phyloP scores from a whole-genome alignment of 2,113 vertebrate genomes.

The Grantiella picta region DNA sequence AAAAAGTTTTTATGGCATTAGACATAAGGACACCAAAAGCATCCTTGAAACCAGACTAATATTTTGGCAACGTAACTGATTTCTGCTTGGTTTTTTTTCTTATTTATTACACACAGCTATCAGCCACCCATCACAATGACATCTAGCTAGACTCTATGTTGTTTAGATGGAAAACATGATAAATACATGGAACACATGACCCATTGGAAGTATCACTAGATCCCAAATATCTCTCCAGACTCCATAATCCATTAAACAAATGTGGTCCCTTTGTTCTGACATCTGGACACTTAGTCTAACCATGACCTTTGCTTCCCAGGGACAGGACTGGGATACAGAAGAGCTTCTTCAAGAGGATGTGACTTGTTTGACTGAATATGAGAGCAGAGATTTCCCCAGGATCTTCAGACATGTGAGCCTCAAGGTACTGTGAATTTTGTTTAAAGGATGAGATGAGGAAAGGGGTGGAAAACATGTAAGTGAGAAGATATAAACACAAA shows the following conservation, averaged over 20 bases:
- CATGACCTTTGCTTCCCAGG: slow-evolving; percentile 19
- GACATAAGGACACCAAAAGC: background rate
- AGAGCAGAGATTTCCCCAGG: background rate
- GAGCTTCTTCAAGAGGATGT: background rate
- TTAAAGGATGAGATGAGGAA: background rate
- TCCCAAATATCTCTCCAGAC: slow-evolving; percentile 2
- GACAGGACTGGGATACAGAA: background rate
- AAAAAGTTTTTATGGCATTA: background rate
- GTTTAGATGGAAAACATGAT: background rate
- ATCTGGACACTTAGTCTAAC: slow-evolving; percentile 14
- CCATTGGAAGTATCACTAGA: background rate
- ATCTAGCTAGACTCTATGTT: background rate
- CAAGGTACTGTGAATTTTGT: background rate
- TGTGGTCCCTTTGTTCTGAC: slow-evolving; percentile 11
- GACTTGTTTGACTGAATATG: background rate
- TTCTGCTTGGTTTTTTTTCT: background rate
- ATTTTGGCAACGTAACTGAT: background rate
- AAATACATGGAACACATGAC: background rate
- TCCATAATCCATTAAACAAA: slow-evolving; percentile 28
- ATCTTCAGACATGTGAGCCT: background rate
- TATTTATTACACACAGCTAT: background rate
- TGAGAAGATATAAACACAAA: background rate
- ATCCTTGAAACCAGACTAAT: background rate
- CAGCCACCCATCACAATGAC: background rate
- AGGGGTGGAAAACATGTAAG: background rate